These are phyloP conservation scores for Nephrotoma guestfalica DNA, from an alignment of 2,888 invertebrate species.

Conservation along the genomic window DNA sequence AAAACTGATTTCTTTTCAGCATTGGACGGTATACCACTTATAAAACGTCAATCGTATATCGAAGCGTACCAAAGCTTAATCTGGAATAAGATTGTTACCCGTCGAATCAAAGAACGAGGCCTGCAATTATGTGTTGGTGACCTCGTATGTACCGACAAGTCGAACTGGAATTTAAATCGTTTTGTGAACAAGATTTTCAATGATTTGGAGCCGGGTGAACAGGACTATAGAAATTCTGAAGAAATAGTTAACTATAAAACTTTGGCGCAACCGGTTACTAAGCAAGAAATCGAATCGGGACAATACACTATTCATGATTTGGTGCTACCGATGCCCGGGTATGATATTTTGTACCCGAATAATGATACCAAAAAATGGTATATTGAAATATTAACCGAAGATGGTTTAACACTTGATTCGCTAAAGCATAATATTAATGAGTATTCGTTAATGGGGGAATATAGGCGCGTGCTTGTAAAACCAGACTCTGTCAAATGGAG, in stretches of 20 bases:
- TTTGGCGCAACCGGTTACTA: conserved; percentile 44
- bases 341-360: conserved; percentile 63
- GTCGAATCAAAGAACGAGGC: conserved; percentile 55
- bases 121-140: conserved; percentile 61
- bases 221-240: conserved; percentile 6
- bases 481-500: conserved; percentile 54
- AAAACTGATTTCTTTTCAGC: conserved; percentile 46
- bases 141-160: conserved; percentile 38
- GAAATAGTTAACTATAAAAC: conserved; percentile 13
- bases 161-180: neutral
- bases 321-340: conserved; percentile 76
- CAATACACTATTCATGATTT: conserved; percentile 59
- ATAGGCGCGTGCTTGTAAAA: conserved; percentile 55
- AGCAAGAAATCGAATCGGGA: conserved; percentile 46
- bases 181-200: conserved; percentile 9
- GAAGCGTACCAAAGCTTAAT: conserved; percentile 91
- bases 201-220: conserved; percentile 10
- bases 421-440: conserved; percentile 56
- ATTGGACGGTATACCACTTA: conserved; percentile 54
- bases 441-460: conserved; percentile 68
- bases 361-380: conserved; percentile 62
- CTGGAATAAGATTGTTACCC: conserved; percentile 78
- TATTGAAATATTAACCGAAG: conserved; percentile 51
- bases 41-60: conserved; percentile 74
- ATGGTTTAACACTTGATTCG: conserved; percentile 51